Evolutionary conservation across 2,888 invertebrate species (phyloP).

Genomic region (Cremastobaeus sp.): DNA sequence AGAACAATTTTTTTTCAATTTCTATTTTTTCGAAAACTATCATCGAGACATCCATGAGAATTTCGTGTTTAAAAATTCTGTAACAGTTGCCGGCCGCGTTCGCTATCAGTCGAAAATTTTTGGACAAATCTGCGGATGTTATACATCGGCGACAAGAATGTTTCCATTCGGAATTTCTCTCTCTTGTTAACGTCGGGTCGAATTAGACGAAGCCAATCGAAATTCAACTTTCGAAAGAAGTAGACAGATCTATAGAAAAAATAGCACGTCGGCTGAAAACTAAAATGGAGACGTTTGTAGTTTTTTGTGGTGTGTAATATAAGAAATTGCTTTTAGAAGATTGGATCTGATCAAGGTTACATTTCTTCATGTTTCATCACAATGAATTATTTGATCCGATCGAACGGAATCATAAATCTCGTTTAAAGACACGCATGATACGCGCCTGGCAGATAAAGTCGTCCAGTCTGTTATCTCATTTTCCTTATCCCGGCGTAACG

Average conservation of each 20-base stretch:
- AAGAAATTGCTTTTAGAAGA: conserved; percentile 59
- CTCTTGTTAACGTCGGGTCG: conserved; percentile 22
- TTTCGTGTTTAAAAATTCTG: too few relatives aligned
- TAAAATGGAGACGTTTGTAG: conserved; percentile 58
- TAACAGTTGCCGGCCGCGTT: conserved; percentile 4
- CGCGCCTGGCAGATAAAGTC: conserved; percentile 48
- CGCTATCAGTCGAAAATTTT: conserved; percentile 15
- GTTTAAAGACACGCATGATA: conserved; percentile 54
- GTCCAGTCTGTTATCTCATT: conserved; percentile 47
- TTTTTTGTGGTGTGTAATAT: conserved; percentile 53
- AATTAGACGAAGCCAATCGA: conserved; percentile 46
- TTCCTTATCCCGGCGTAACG: conserved; percentile 40
- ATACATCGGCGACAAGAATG: conserved; percentile 31
- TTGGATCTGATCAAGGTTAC: conserved; percentile 58
- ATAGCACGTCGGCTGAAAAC: conserved; percentile 45
- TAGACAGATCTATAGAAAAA: conserved; percentile 34
- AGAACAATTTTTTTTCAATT: too few relatives aligned
- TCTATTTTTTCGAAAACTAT: too few relatives aligned
- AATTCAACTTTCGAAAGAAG: conserved; percentile 45
- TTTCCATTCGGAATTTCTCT: conserved; percentile 6
- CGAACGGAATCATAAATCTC: conserved; percentile 56
- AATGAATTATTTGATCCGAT: conserved; percentile 57
- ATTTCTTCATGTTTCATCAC: conserved; percentile 57
- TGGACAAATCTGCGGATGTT: conserved; percentile 39
- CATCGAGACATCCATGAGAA: too few relatives aligned